Evolutionary conservation across 2,888 invertebrate species (phyloP).

Genomic region (Andrena praecox): DNA sequence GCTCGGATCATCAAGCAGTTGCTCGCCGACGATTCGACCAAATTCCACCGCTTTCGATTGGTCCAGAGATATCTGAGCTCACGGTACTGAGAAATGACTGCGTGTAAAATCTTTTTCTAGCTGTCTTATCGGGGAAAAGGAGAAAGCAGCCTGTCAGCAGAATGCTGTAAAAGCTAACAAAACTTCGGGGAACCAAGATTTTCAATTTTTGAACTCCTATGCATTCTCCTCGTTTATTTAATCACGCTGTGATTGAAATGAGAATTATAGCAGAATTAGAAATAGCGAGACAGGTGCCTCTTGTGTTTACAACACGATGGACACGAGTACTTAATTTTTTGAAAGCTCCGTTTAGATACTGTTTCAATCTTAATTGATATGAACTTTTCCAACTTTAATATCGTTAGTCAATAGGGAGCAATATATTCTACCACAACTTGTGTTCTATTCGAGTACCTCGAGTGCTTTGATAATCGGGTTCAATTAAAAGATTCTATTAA

Average conservation of each 20-base stretch:
- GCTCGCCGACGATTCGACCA: slow-evolving; percentile 22
- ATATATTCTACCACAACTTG: no score
- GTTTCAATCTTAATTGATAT: no score
- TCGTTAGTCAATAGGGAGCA: no score
- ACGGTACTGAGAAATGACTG: no score
- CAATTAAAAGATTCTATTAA: not conserved
- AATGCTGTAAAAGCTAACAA: no score
- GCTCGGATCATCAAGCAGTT: slow-evolving; percentile 25
- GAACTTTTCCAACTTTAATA: no score
- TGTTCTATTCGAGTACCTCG: not conserved
- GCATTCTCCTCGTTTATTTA: no score
- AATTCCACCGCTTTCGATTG: slow-evolving; percentile 5
- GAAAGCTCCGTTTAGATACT: not conserved
- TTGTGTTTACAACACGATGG: slow-evolving; percentile 18
- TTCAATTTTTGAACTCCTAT: no score
- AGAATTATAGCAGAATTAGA: not conserved
- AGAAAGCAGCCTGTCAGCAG: no score
- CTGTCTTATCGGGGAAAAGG: no score
- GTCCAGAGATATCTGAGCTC: not conserved
- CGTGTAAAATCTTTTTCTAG: no score
- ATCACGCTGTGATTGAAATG: not conserved
- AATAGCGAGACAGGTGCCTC: not conserved
- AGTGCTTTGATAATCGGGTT: not conserved
- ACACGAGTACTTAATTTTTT: slow-evolving; percentile 4
- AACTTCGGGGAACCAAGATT: no score